Base-by-base conservation (phyloP, 2,888 invertebrate genomes). In the Eupsilia transversa region DNA sequence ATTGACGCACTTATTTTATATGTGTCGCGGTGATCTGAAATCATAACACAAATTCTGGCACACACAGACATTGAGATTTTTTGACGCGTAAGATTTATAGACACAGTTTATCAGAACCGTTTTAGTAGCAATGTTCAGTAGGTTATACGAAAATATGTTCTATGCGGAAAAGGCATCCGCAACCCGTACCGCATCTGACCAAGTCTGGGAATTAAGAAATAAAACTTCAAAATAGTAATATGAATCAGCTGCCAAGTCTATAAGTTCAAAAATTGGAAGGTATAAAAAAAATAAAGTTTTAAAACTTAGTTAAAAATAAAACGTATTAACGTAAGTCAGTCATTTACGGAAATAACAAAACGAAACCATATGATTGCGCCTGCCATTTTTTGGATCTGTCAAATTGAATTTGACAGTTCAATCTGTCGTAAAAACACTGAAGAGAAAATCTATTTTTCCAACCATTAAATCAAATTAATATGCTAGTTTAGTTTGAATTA, bases 351-450 rank as follows among this genome's bases (percentile, higher is more conserved):
- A 57, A 61, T 49, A 80, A 77, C 77, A 38, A 80, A 81, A 80
- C 80, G 81, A 49, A 59, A 30, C n/a, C 5, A 14, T 14, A 14
- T 70, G 81, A 78, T 78, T 74, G 52, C 14, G 14, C 5, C 12
- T 64, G 57, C 30, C 59, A 54, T 41, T 23, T 41, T 69, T 66
- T 57, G n/a, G 12, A n/a, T 33, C 5, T 65, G 72, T 66, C 74
- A 65, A 57, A 69, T 67, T 61, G 68, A 71, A 56, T 63, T 71
- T 78, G 85, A 77, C 73, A 77, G 9, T 63, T 68, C 27, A 72
- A 35, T 66, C 46, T 38, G 65, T 75, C 61, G 82, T 73, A 75
- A 74, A 82, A 82, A 85, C 67, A 85, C 20, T 33, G 20, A 23
- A 72, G 63, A 74, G 66, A 77, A 80, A 77, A 74, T 38, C 49